These are phyloP conservation scores for Neopelma chrysocephalum DNA, from an alignment of 2,797 vertebrate species.

Conservation along the genomic window DNA sequence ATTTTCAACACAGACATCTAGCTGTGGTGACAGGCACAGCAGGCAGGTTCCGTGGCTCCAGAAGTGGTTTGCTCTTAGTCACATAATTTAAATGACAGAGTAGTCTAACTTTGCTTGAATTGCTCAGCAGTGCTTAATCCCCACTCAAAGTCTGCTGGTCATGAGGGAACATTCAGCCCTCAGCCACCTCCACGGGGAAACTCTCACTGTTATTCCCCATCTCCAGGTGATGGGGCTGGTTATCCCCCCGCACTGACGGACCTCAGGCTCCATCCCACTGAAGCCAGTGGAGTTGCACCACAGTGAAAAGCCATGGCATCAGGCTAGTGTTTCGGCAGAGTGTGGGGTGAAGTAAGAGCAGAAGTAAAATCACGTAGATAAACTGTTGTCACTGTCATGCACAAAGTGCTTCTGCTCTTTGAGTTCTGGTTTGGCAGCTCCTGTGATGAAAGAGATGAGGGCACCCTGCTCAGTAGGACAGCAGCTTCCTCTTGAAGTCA, in stretches of 20 bases:
- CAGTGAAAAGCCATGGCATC: fast-evolving
- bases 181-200: background rate
- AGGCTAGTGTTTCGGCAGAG: background rate
- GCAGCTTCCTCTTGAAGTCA: background rate
- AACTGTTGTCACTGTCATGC: background rate
- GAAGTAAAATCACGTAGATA: background rate
- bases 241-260: background rate
- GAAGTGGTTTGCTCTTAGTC: background rate
- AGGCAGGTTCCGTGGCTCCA: background rate
- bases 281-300: background rate
- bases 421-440: background rate
- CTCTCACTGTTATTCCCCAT: background rate
- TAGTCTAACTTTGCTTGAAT: background rate
- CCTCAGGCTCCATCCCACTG: background rate
- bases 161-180: background rate
- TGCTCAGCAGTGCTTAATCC: background rate
- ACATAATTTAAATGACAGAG: background rate
- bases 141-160: background rate
- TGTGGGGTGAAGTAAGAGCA: fast-evolving
- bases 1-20: background rate
- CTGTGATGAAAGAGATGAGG: background rate
- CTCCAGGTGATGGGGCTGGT: background rate
- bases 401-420: background rate
- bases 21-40: background rate
- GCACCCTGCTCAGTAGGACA: background rate